Evolutionary conservation across 2,888 invertebrate species (phyloP).

Genomic region (Vesta saturnalis): DNA sequence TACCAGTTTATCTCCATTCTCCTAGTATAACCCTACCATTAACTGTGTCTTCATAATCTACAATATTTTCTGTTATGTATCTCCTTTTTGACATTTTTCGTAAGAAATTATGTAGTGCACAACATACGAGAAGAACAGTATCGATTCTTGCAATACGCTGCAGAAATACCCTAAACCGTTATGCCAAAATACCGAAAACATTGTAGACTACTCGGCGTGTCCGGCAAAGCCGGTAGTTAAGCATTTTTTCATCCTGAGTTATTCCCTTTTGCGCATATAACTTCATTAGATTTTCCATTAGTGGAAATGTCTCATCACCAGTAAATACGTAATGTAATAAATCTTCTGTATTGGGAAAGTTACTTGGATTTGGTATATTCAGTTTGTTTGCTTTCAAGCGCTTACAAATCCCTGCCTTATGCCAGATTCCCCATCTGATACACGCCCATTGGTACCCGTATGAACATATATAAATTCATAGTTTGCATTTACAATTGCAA

Average conservation of each 20-base stretch:
- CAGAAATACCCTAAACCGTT: neutral
- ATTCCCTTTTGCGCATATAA: neutral
- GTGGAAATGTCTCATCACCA: no score
- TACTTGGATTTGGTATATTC: no score
- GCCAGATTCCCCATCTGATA: neutral
- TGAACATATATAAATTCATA: no score
- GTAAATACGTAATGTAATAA: no score
- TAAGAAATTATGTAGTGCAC: no score
- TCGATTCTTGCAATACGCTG: neutral
- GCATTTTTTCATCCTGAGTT: neutral
- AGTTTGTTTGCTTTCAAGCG: no score
- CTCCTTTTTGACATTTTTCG: no score
- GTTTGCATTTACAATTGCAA: no score
- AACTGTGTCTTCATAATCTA: neutral
- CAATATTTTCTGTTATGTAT: neutral
- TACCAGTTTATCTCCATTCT: no score
- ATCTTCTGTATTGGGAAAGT: no score
- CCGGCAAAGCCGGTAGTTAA: neutral
- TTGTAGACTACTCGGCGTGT: neutral
- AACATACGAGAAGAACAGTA: neutral
- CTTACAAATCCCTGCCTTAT: neutral
- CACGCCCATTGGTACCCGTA: no score
- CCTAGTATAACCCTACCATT: neutral
- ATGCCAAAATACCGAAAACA: neutral
- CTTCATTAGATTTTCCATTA: neutral